phyloP scores from a whole-genome alignment of 2,888 invertebrate species.

The Habroteleia sp. region DNA sequence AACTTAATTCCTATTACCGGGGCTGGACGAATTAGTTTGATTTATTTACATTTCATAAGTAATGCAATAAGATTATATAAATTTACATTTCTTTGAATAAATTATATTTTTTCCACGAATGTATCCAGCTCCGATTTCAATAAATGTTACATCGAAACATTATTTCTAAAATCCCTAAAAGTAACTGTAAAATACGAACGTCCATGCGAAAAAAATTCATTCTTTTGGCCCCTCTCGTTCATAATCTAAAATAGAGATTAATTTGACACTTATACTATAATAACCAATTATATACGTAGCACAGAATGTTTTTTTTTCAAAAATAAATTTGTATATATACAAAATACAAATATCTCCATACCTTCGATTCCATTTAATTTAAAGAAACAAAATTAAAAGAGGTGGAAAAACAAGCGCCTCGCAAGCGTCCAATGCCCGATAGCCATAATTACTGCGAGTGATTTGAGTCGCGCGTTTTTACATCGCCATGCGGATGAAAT shows the following conservation, averaged over 20 bases:
- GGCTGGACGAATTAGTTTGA: constrained; percentile 11
- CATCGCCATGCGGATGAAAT: constrained; percentile 53
- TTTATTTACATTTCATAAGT: background rate
- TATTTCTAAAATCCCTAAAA: constrained; percentile 21
- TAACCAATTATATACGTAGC: constrained; percentile 39
- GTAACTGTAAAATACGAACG: constrained; percentile 17
- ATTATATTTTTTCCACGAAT: background rate
- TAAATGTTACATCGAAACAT: constrained; percentile 25
- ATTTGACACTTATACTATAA: constrained; percentile 51
- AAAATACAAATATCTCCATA: constrained; percentile 42
- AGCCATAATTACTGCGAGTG: constrained; percentile 61
- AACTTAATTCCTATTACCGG: constrained; percentile 21
- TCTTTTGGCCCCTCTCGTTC: constrained; percentile 34
- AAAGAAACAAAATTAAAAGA: constrained; percentile 20
- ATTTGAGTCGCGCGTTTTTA: constrained; percentile 55
- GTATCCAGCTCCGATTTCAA: constrained; percentile 5
- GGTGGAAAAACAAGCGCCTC: constrained; percentile 39
- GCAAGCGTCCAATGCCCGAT: constrained; percentile 41
- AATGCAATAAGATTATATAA: constrained; percentile 4
- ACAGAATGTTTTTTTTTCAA: constrained; percentile 33
- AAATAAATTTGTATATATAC: constrained; percentile 53
- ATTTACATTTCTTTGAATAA: background rate
- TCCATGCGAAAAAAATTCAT: constrained; percentile 1
- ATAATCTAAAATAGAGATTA: constrained; percentile 45
- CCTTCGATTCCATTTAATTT: constrained; percentile 8